Percentiles rank a stretch among this genome's conserved stretches.
Evolutionary conservation across 1,140 invertebrate species (phyloP).

Genomic region (Drosophila kepulauana): DNA sequence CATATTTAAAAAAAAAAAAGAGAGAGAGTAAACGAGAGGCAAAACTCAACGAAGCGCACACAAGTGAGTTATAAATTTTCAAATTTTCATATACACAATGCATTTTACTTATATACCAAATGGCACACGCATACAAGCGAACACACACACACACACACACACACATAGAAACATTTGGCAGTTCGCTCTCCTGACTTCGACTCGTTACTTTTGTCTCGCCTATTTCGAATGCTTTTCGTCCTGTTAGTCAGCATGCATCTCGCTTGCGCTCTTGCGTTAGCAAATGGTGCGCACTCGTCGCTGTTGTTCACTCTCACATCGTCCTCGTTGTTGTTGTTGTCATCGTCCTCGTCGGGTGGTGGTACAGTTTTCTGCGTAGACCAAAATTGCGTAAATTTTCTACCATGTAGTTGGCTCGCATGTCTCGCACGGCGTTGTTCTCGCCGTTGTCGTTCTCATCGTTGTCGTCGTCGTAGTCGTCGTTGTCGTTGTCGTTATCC

Average conservation of each 20-base stretch:
- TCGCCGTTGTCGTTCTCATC: conserved; percentile 37
- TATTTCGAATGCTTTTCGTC: conserved; percentile 32
- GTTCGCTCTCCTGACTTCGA: conserved; percentile 33
- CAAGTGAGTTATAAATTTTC: conserved; percentile 78
- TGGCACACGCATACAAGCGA: conserved; percentile 18
- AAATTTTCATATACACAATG: conserved; percentile 61
- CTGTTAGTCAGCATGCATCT: conserved; percentile 40
- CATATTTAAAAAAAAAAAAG: neutral
- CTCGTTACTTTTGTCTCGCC: conserved; percentile 65
- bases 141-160: conserved; percentile 32
- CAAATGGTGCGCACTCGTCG: conserved; percentile 73
- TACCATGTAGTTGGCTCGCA: conserved; percentile 71
- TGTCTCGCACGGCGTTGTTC: conserved; percentile 71
- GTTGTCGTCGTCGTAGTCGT: conserved; percentile 39
- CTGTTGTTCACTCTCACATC: neutral
- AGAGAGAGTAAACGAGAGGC: conserved; percentile 2
- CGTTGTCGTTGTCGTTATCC: conserved; percentile 25
- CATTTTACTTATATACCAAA: conserved; percentile 41
- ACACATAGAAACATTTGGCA: conserved; percentile 1
- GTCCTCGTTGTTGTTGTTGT: conserved; percentile 35
- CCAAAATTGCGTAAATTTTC: conserved; percentile 81
- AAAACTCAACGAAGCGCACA: conserved; percentile 67
- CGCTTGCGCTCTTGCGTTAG: conserved; percentile 38
- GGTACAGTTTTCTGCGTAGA: conserved; percentile 81
- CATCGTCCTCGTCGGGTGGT: conserved; percentile 68